Base-by-base conservation (phyloP, 2,113 vertebrate genomes). In the Orientallactaga bullata region DNA sequence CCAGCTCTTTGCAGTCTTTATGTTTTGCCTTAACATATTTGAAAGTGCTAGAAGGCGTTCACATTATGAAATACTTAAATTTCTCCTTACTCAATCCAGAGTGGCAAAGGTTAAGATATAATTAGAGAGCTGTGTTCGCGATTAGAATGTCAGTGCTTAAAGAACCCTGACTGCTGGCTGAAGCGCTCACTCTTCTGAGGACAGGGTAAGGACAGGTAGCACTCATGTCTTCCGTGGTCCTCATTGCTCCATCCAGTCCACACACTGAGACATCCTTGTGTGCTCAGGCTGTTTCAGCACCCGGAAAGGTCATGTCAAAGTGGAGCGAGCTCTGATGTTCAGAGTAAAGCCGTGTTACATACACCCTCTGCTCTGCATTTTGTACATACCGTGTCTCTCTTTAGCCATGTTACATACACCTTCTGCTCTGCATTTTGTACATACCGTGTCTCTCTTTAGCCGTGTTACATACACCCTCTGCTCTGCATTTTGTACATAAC, bases 111-210 rank as follows among this genome's bases (percentile, higher is more conserved):
- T 39, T 76, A 60, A 83, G 32, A 66, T 66, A 68, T 66, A 68
- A n/a, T 72, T n/a, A 78, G 28, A 28, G 30, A 65, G 5, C 0
- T 39, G 51, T 12, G 69, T 60, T 88, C 21, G 23, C 68, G 85
- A 89, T 87, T 61, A 28, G 79, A 93, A 88, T n/a, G 51, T 68
- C 4, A 58, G 58, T 32, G 16, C 39, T 83, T 94, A 20, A 13
- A 79, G 84, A 74, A 92, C 68, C 65, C 20, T 39, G 12, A 18
- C 32, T 80, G 2, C 24, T 4, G 20, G 4, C 1, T 83, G 7
- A 72, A 8, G 28, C 55, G n/a, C 63, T 73, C 30, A 21, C 5
- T 32, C 42, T 79, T 79, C 55, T 37, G 65, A 30, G 2, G 24
- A 20, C 5, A 3, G 13, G 28, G 28, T 23, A 7, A 71, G 32